Conservation (phyloP, 1,140 invertebrate genomes). For the Drosophila guanche region DNA sequence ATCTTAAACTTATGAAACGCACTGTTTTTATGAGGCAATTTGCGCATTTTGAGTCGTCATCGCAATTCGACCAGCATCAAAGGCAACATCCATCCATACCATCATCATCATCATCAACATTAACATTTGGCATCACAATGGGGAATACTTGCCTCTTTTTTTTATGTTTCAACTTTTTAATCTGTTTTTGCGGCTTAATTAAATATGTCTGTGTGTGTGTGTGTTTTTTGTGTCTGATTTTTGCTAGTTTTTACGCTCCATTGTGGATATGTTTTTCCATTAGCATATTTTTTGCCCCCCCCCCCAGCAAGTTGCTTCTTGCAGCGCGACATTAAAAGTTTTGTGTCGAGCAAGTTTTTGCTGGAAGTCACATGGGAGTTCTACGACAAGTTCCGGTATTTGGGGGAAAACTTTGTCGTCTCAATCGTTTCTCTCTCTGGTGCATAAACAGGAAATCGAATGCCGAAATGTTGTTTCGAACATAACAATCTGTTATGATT, state of each 20-base stretch:
- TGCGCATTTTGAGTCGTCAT: conserved; percentile 52
- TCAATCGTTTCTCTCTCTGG: conserved; percentile 26
- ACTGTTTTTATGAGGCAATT: conserved; percentile 25
- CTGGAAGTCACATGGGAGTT: conserved; percentile 17
- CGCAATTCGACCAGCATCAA: conserved; percentile 32
- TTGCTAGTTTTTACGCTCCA: conserved; percentile 64
- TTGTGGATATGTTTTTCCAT: conserved; percentile 52
- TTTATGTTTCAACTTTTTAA: conserved; percentile 58
- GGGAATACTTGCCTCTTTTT: conserved; percentile 26
- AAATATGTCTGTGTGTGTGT: conserved; percentile 23
- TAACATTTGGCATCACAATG: conserved; percentile 20
- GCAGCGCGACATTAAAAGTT: conserved; percentile 48
- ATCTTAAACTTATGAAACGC: neutral
- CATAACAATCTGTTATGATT: conserved; percentile 55
- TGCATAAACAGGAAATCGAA: conserved; percentile 75
- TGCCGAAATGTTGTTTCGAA: conserved; percentile 51
- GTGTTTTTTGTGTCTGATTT: conserved; percentile 13
- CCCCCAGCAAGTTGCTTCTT: conserved; percentile 17
- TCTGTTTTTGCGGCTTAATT: conserved; percentile 56
- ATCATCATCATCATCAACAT: conserved; percentile 33
- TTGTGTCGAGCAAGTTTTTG: conserved; percentile 43
- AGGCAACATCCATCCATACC: conserved; percentile 4
- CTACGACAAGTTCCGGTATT: conserved; percentile 17
- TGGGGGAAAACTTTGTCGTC: conserved; percentile 48
- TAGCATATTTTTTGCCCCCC: conserved; percentile 37